Base-by-base conservation (phyloP, 2,888 invertebrate species). In the Leistus spinibarbis region DNA sequence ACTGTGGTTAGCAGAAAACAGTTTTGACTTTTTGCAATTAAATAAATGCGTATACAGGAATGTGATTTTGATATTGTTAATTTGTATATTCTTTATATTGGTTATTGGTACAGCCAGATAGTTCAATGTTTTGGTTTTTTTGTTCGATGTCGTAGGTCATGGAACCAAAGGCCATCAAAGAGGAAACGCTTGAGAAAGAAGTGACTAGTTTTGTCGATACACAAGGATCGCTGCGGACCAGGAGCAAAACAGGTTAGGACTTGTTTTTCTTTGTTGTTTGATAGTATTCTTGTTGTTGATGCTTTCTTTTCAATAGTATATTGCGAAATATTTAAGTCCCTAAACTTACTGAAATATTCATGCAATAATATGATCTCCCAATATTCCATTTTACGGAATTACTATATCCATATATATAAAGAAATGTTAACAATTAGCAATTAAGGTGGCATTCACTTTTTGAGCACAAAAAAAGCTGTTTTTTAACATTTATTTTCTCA, bases 141-240 rank as follows among this genome's bases (percentile, higher is more conserved):
- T 78, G 76, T 65, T 70, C 13, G 78, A 24, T 78, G 77, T 77
- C 78, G 74, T 84, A 89, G 89, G 88, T 86, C 81, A 88, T 90
- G 86, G 90, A 90, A 84, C 88, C 89, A 71, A 90, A 90, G 84
- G 83, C 88, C 78, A 89, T 90, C 81, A 90, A 90, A 84, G 90
- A 90, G 83, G 89, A 90, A 84, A 86, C 85, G 76, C 86, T 87
- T 54, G 90, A 89, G 76, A 89, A 89, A 82, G 89, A 89, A 54
- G 73, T 78, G 9, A 72, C 76, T 63, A 81, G 78, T 66, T 83
- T 81, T 77, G 80, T 80, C 7, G 84, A 84, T 71, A 78, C 82
- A 20, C 80, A 68, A 27, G 23, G 82, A 13, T 72, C 72, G 13
- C 78, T 79, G 54, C 79, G 83, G 76, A 83, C 82, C 3, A 80